These are phyloP conservation scores for Hyposoter dolosus DNA, from an alignment of 2,888 invertebrate species.

Conservation along the genomic window DNA sequence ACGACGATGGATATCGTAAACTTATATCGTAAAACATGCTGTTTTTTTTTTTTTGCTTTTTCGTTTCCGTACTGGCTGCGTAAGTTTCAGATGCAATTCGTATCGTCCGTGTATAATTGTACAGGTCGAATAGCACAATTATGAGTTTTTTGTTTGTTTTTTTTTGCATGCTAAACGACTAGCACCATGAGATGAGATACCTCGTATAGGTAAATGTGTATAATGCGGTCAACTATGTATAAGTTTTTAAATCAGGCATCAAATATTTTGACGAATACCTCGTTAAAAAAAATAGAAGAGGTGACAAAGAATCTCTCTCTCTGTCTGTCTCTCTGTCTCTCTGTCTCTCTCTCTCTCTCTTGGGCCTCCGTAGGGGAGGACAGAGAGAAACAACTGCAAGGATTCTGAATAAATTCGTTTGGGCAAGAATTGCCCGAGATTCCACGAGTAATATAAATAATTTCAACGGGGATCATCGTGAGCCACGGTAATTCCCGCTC, in stretches of 20 bases:
- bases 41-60: conserved; percentile 21
- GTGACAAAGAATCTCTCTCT: conserved; percentile 6
- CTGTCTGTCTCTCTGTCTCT: not conserved
- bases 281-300: conserved; percentile 37
- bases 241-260: conserved; percentile 70
- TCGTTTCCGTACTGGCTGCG: conserved; percentile 66
- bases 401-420: conserved; percentile 59
- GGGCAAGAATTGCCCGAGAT: conserved; percentile 54
- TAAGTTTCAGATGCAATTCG: conserved; percentile 63
- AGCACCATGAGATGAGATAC: conserved; percentile 73
- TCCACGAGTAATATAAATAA: conserved; percentile 53
- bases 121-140: conserved; percentile 66
- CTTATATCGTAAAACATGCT: conserved; percentile 67
- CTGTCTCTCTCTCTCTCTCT: not conserved
- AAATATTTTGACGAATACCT: conserved; percentile 58
- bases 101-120: conserved; percentile 54
- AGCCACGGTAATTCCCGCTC: conserved; percentile 4
- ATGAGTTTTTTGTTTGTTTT: conserved; percentile 14
- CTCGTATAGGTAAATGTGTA: conserved; percentile 58
- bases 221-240: conserved; percentile 54
- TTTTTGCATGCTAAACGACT: conserved; percentile 66
- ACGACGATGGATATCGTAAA: conserved; percentile 72
- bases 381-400: conserved; percentile 40
- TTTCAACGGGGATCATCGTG: conserved; percentile 1
- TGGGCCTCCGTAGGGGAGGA: conserved; percentile 1